phyloP scores from a whole-genome alignment of 2,797 vertebrate genomes.

The Eulemur mongoz region DNA sequence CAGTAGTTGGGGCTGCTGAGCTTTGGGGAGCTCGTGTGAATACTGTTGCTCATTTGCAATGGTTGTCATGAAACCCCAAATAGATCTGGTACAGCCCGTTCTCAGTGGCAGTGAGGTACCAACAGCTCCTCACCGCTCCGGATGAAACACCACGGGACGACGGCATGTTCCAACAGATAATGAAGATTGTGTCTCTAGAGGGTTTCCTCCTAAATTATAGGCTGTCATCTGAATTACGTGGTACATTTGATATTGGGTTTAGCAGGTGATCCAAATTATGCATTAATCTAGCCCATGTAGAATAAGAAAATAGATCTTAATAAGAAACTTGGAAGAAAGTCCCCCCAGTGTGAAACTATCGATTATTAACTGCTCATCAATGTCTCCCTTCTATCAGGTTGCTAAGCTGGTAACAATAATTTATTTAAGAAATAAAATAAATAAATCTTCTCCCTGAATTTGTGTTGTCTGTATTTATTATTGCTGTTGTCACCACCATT shows the following conservation, averaged over 20 bases:
- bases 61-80: not conserved
- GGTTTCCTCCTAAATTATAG: not conserved
- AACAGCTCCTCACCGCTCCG: not conserved
- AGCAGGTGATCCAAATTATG: constrained; percentile 47
- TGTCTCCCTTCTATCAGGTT: not conserved
- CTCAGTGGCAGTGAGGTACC: not conserved
- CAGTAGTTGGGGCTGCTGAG: not conserved
- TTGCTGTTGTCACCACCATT: not conserved
- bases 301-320: constrained; percentile 54
- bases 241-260: constrained; percentile 10
- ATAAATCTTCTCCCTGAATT: constrained; percentile 40
- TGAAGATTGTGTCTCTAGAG: not conserved
- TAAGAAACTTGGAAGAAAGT: constrained; percentile 51
- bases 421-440: constrained; percentile 25
- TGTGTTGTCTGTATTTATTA: not conserved
- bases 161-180: not conserved
- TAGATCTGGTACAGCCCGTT: not conserved
- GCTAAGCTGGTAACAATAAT: constrained; percentile 1
- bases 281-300: constrained; percentile 49
- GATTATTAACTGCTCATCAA: constrained; percentile 36
- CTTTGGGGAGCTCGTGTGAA: not conserved
- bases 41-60: not conserved
- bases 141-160: not conserved
- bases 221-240: not conserved
- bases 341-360: constrained; percentile 42